Base-by-base conservation (phyloP, 2,888 invertebrate species). In the Octodonta nipae region DNA sequence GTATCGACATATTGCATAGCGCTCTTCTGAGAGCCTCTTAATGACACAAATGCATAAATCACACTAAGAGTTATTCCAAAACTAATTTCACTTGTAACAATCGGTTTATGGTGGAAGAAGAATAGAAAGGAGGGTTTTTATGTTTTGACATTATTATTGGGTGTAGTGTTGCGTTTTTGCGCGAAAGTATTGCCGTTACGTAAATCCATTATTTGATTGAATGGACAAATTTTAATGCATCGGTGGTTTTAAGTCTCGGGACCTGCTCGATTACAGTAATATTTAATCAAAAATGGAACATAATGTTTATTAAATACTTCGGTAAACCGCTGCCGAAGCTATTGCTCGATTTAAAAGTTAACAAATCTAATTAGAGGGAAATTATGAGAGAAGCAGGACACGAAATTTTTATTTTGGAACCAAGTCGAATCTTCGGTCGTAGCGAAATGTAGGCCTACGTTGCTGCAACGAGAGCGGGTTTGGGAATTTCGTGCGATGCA, bases 51-150 rank as follows among this genome's bases (percentile, higher is more conserved):
- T 41, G 48, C 45, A 45, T 42, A 46, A 47, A 47, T 47, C 40
- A 42, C 34, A 52, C 52, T 52, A 46, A 50, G 32, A 35, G 39
- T 42, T 39, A 36, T n/a, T 37, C 43, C 43, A 44, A 42, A 38
- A 41, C 42, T 40, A 51, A 52, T 54, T 54, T 52, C 54, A 49
- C 51, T 52, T 49, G 51, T 49, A 36, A 47, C 49, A 49, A 49
- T 47, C 48, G 48, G 47, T 50, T 52, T 50, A 48, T 47, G 42
- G 42, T 28, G 35, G 36, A n/a, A n/a, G n/a, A n/a, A n/a, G n/a
- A n/a, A 47, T 52, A 51, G 52, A 53, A 53, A 54, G 52, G 54
- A 45, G 41, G 35, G 38, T 37, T 44, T 43, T 48, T 51, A 51
- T 50, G 44, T 44, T 44, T 45, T 46, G 46, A 46, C 45, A 48